Evolutionary conservation across 2,797 vertebrate genomes (phyloP), one percentile per base, ranked within the genome.

Genomic region (Taeniopygia guttata): DNA sequence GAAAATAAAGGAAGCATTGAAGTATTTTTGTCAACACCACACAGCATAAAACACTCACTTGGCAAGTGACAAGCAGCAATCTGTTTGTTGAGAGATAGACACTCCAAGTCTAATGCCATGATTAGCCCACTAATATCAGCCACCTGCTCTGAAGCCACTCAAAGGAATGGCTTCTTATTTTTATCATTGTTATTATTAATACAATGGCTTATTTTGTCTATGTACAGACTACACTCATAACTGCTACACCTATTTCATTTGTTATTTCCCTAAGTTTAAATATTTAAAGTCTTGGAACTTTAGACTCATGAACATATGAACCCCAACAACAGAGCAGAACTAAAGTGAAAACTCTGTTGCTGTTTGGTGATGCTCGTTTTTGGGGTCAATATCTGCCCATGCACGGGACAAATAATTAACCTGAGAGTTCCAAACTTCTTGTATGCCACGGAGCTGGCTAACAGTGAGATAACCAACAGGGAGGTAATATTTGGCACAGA

Each of bases 261-360:
- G 8, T 46, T 64, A 58, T 84, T 93, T 82, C 29, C 19, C 8
- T 11, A 68, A n/a, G 21, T 81, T 84, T 55, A 60, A 83, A 48
- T 12, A 51, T 23, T 19, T 16, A 11, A 82, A 56, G 7, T 17
- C 32, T 34, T 55, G 22, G 20, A 66, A 55, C 26, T 51, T 90
- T 4, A 52, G 49, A 59, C 21, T 56, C 0, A 0, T 34, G 9
- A 75, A 45, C 14, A 19, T 1, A 26, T 0, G 4, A 73, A 76
- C 10, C 4, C 9, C 58, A 40, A 29, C 4, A 87, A 40, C 4
- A 74, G 29, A 67, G 67, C 48, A 73, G 36, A 90, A 62, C 16
- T n/a, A 12, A 55, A 67, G 9, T n/a, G 59, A 70, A 77, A 77
- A 25, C 29, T 77, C 1, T 5, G 12, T 52, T 42, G 54, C 32